A percentile compares a stretch with the other conserved stretches of the same genome.
Evolutionary conservation across 2,797 vertebrate genomes (phyloP).

Genomic region (Parambassis ranga): DNA sequence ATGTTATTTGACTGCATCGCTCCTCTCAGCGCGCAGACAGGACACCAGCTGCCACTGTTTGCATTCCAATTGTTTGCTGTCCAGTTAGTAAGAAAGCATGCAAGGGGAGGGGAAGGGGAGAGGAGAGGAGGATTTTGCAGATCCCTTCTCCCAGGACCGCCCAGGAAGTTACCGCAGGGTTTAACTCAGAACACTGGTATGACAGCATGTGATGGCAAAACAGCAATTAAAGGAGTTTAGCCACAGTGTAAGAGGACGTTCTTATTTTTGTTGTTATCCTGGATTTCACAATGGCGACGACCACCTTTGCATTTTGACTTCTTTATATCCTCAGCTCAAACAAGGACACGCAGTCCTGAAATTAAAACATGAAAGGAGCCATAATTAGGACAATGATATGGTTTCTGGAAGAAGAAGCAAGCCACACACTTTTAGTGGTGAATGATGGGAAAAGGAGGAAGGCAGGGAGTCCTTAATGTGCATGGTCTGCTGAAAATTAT

Average conservation of each 20-base stretch:
- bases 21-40: slow-evolving; percentile 58
- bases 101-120: slow-evolving; percentile 13
- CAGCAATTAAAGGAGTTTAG: slow-evolving; percentile 16
- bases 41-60: slow-evolving; percentile 69
- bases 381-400: slow-evolving; percentile 28
- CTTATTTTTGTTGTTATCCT: not conserved
- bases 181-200: not conserved
- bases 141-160: slow-evolving; percentile 5
- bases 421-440: slow-evolving; percentile 35
- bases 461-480: slow-evolving; percentile 20
- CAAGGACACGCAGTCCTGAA: slow-evolving; percentile 15
- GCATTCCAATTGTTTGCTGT: slow-evolving; percentile 43
- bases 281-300: slow-evolving; percentile 1
- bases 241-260: slow-evolving; percentile 21
- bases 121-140: not conserved
- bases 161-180: not conserved
- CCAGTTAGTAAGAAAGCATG: slow-evolving; percentile 33
- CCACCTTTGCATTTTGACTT: slow-evolving; percentile 8
- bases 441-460: slow-evolving; percentile 19
- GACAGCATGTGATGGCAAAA: slow-evolving; percentile 4
- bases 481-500: slow-evolving; percentile 24
- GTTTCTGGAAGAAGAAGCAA: slow-evolving; percentile 25
- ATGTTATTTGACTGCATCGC: slow-evolving; percentile 19
- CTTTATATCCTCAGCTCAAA: not conserved
- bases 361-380: slow-evolving; percentile 21